Evolutionary conservation across 2,797 vertebrate species (phyloP).

Genomic region (Cottoperca gobio): DNA sequence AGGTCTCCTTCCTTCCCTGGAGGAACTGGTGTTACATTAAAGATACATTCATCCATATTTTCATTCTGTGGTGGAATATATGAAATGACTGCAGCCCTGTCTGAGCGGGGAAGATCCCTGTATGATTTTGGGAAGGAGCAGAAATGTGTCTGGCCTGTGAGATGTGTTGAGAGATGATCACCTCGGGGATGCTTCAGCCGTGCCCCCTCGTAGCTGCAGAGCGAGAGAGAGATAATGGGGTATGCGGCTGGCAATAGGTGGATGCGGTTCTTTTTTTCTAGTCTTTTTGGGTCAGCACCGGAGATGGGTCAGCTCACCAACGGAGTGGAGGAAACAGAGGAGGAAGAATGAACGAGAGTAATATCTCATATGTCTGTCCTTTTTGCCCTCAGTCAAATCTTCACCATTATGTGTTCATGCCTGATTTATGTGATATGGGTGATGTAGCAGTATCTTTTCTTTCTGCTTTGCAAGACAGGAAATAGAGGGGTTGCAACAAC

Average conservation of each 20-base stretch:
- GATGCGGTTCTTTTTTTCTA: conserved; percentile 51
- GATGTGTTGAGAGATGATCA: conserved; percentile 74
- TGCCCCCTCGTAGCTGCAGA: conserved; percentile 48
- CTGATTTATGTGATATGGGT: conserved; percentile 73
- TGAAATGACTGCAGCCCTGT: conserved; percentile 40
- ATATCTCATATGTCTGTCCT: conserved; percentile 73
- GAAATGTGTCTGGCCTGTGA: conserved; percentile 54
- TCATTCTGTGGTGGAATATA: conserved; percentile 54
- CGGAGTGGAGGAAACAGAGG: conserved; percentile 53
- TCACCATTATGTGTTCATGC: conserved; percentile 69
- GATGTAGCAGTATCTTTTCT: conserved; percentile 59
- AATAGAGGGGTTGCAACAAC: conserved; percentile 42
- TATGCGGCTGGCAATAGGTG: conserved; percentile 57
- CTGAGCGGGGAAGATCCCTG: conserved; percentile 51
- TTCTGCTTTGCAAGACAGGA: conserved; percentile 47
- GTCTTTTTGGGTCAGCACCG: conserved; percentile 75
- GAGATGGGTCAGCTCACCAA: conserved; percentile 68
- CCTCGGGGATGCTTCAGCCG: conserved; percentile 53
- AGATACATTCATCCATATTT: conserved; percentile 59
- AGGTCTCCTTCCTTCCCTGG: conserved; percentile 34
- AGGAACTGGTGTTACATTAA: conserved; percentile 45
- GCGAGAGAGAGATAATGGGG: conserved; percentile 47
- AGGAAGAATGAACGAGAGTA: conserved; percentile 65
- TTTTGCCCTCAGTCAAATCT: conserved; percentile 76
- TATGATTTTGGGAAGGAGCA: conserved; percentile 43